Percentiles rank a stretch among this genome's conserved stretches.
Conservation (phyloP, 2,113 vertebrate genomes). For the Hymenochirus boettgeri region DNA sequence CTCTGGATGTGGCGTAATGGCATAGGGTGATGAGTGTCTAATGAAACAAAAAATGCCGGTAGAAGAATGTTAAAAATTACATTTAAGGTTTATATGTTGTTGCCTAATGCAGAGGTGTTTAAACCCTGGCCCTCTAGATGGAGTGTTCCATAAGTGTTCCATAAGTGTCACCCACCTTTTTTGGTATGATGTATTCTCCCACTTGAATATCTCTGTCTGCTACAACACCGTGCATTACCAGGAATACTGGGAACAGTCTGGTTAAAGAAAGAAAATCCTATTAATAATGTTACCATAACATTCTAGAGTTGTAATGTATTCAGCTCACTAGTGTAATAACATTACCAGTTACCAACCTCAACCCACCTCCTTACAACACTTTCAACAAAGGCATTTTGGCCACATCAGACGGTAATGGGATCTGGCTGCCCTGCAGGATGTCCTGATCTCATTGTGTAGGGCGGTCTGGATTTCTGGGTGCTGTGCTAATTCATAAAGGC, state of each 20-base stretch:
- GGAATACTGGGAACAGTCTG: conserved; percentile 86
- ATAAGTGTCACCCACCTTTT: conserved; percentile 70
- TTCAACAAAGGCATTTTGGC: conserved; percentile 79
- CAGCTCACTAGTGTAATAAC: no score
- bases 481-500: conserved; percentile 79
- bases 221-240: conserved; percentile 81
- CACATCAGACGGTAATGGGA: conserved; percentile 57
- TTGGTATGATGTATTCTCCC: conserved; percentile 78
- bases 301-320: no score
- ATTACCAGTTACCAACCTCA: conserved; percentile 62
- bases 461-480: conserved; percentile 71
- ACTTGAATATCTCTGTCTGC: conserved; percentile 73
- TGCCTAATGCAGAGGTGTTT: no score
- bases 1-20: conserved; percentile 82
- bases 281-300: no score
- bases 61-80: background rate
- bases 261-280: conserved; percentile 9
- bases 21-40: conserved; percentile 88
- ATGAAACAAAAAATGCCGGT: conserved; percentile 9
- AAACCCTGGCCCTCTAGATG: no score
- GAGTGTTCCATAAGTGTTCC: no score
- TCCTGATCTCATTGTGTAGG: conserved; percentile 66
- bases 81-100: background rate
- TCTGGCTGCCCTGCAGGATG: conserved; percentile 48
- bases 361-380: conserved; percentile 78